phyloP scores from a whole-genome alignment of 2,113 vertebrate species.

The Phasianus colchicus region DNA sequence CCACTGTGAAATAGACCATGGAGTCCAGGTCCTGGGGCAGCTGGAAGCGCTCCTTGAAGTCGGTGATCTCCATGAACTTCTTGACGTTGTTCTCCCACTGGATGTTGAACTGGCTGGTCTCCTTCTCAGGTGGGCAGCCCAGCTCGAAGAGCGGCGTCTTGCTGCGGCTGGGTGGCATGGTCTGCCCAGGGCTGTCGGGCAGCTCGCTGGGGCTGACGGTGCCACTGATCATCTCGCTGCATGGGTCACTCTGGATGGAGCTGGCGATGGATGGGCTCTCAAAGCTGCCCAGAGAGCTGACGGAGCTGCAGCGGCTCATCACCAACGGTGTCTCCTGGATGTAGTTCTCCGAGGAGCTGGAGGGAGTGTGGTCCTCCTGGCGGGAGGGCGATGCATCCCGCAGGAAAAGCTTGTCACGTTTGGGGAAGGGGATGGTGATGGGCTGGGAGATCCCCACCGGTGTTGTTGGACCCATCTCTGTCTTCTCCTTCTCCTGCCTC shows the following conservation, averaged over 20 bases:
- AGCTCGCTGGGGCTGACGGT: slow-evolving; percentile 97
- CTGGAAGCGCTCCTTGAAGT: slow-evolving; percentile 94
- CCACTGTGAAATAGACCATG: slow-evolving; percentile 96
- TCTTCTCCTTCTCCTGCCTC: slow-evolving; percentile 76
- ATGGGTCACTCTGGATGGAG: slow-evolving; percentile 97
- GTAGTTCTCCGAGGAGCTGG: slow-evolving; percentile 96
- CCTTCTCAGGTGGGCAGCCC: slow-evolving; percentile 76
- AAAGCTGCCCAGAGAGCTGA: slow-evolving; percentile 96
- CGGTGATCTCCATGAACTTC: slow-evolving; percentile 94
- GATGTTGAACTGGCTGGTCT: slow-evolving; percentile 84
- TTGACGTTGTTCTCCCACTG: slow-evolving; percentile 95
- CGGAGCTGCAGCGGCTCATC: slow-evolving; percentile 96
- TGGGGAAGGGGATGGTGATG: slow-evolving; percentile 82
- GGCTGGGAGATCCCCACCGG: slow-evolving; percentile 69
- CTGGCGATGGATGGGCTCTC: slow-evolving; percentile 96
- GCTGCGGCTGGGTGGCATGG: slow-evolving; percentile 97
- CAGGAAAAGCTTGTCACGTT: slow-evolving; percentile 80
- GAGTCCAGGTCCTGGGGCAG: slow-evolving; percentile 92
- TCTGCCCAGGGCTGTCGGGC: slow-evolving; percentile 97
- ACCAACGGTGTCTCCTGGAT: slow-evolving; percentile 95
- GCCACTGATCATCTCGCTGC: slow-evolving; percentile 96
- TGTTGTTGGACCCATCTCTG: background rate
- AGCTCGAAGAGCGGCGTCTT: slow-evolving; percentile 92
- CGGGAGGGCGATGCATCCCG: slow-evolving; percentile 75
- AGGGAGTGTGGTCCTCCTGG: slow-evolving; percentile 90